Conservation (phyloP, 2,113 vertebrate genomes). For the Corythoichthys intestinalis region DNA sequence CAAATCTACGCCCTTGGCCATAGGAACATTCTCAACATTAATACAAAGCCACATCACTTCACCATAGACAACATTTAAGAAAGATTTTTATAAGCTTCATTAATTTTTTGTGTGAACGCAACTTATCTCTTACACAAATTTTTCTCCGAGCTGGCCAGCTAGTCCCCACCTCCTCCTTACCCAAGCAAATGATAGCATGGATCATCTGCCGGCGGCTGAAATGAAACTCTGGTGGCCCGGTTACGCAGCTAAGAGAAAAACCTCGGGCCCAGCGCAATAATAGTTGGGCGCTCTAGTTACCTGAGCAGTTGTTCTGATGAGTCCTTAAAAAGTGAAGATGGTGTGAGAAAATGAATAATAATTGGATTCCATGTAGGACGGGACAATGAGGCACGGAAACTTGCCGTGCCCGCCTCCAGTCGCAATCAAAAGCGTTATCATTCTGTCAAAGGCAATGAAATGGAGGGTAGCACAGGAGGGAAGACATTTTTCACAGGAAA, state of each 20-base stretch:
- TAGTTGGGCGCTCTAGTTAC: conserved; percentile 1
- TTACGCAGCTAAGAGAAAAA: conserved; percentile 1
- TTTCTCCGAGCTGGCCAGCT: conserved; percentile 53
- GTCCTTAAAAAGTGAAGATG: neutral
- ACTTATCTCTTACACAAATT: conserved; percentile 64
- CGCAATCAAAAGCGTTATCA: conserved; percentile 20
- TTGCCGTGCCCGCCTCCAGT: conserved; percentile 16
- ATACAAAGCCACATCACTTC: too few relatives aligned
- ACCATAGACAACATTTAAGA: too few relatives aligned
- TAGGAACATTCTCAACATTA: too few relatives aligned
- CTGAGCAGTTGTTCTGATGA: conserved; percentile 1
- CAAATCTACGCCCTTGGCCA: too few relatives aligned
- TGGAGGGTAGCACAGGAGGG: too few relatives aligned
- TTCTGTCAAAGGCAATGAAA: conserved; percentile 23
- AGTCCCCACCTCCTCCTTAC: conserved; percentile 83
- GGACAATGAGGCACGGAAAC: neutral
- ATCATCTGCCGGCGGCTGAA: neutral
- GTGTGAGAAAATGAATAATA: neutral
- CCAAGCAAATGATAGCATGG: conserved; percentile 74
- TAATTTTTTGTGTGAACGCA: too few relatives aligned
- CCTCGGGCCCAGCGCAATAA: conserved; percentile 22
- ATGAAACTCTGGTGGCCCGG: neutral
- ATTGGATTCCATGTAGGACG: conserved; percentile 18
- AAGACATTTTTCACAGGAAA: too few relatives aligned
- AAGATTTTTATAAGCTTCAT: too few relatives aligned